A percentile compares a stretch with the other conserved stretches of the same genome.
Conservation (phyloP, 1,140 invertebrate genomes). For the Aphelenchoides fujianensis region DNA sequence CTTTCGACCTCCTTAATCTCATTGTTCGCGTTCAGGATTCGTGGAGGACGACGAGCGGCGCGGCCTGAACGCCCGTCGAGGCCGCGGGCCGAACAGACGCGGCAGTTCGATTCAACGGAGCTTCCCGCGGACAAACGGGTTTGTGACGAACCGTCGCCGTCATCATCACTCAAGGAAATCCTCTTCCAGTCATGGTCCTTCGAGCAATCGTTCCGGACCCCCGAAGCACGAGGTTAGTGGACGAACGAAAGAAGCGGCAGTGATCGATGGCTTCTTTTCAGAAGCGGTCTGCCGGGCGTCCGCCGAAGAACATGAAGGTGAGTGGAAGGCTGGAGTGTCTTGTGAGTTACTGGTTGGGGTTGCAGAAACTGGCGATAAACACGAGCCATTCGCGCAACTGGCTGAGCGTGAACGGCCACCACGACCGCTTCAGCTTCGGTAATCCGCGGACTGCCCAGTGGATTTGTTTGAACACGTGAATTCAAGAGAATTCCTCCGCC, state of each 20-base stretch:
- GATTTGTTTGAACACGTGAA: neutral
- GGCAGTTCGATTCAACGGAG: neutral
- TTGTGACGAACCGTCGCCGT: neutral
- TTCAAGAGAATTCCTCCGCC: slow-evolving; percentile 2
- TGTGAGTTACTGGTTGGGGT: neutral
- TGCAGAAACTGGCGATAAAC: neutral
- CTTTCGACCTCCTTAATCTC: slow-evolving; percentile 11
- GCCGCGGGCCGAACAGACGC: neutral
- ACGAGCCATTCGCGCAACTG: neutral
- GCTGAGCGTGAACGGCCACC: neutral
- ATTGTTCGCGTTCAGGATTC: neutral
- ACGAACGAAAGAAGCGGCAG: too few relatives aligned
- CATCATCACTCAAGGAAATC: too few relatives aligned
- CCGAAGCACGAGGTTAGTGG: too few relatives aligned
- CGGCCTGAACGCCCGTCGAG: neutral
- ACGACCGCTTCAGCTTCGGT: neutral
- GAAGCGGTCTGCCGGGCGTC: neutral
- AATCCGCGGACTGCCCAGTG: neutral
- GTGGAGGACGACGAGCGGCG: neutral
- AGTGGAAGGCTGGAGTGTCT: neutral
- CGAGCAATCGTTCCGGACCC: too few relatives aligned
- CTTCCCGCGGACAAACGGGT: neutral
- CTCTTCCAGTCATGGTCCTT: too few relatives aligned
- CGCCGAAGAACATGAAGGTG: neutral
- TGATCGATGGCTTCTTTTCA: too few relatives aligned